Conservation (phyloP, 2,113 vertebrate species). For the Podocnemis expansa region DNA sequence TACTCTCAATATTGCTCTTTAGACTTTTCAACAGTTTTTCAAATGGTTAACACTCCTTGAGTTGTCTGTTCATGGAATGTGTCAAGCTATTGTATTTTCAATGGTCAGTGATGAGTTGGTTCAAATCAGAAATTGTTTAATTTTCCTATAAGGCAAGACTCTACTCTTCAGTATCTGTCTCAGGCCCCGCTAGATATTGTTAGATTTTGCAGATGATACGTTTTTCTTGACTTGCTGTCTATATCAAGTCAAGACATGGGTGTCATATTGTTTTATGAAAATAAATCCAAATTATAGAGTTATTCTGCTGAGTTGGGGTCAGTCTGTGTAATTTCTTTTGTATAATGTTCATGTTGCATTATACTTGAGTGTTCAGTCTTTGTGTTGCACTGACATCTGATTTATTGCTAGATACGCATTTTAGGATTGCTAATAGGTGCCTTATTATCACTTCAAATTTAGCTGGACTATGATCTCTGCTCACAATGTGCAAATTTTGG, state of each 20-base stretch:
- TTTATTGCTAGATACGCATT: not conserved
- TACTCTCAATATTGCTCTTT: not conserved
- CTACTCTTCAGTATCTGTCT: not conserved
- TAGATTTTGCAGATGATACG: not conserved
- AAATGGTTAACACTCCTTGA: not conserved
- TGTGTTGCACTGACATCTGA: not conserved
- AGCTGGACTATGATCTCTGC: not conserved
- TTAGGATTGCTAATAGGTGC: not conserved
- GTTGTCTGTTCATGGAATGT: not conserved
- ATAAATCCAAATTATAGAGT: not conserved
- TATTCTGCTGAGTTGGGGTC: not conserved
- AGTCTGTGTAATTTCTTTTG: not conserved
- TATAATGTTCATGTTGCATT: constrained; percentile 21
- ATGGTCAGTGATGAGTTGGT: not conserved
- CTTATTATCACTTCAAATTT: not conserved
- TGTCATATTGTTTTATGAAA: not conserved
- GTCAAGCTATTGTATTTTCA: not conserved
- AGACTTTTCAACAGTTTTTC: not conserved
- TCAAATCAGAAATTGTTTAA: not conserved
- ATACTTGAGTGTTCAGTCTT: not conserved
- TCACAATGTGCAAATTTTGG: constrained; percentile 38
- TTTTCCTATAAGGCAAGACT: not conserved
- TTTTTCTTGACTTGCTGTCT: not conserved
- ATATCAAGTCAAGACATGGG: not conserved
- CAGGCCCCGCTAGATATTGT: not conserved